These are phyloP conservation scores for Minunthozetes semirufus DNA, from an alignment of 2,888 invertebrate genomes.

Conservation along the genomic window DNA sequence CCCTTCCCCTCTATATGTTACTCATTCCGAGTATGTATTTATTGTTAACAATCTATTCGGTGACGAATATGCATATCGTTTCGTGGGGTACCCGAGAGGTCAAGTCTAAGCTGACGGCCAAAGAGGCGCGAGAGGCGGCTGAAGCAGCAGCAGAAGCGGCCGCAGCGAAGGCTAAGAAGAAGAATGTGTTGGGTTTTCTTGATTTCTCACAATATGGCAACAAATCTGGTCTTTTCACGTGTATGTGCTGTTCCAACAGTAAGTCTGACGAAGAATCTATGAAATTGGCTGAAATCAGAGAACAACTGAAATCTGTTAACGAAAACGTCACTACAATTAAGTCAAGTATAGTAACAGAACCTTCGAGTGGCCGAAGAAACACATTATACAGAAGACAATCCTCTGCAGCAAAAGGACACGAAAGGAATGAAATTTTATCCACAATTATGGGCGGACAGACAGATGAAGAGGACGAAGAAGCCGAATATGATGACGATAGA, in stretches of 20 bases:
- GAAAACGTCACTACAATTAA: conserved; percentile 7
- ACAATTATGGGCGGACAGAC: too few species aligned
- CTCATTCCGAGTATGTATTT: conserved; percentile 93
- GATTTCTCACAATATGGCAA: background rate
- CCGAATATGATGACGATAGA: background rate
- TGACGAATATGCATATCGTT: conserved; percentile 86
- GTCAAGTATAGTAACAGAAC: background rate
- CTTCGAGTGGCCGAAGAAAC: background rate
- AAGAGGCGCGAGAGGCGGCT: conserved; percentile 14
- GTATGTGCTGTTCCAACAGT: conserved; percentile 34
- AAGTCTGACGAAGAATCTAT: conserved; percentile 8
- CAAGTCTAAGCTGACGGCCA: conserved; percentile 46
- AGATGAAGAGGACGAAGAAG: conserved; percentile 1
- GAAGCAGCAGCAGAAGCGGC: conserved; percentile 6
- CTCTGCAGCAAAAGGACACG: too few species aligned
- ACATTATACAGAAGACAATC: background rate
- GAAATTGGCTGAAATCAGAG: background rate
- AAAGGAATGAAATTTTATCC: too few species aligned
- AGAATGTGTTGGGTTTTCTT: conserved; percentile 17
- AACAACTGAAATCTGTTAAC: conserved; percentile 1
- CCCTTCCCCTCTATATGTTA: conserved; percentile 72
- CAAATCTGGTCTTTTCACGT: conserved; percentile 30
- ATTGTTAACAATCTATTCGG: conserved; percentile 79
- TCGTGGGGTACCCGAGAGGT: conserved; percentile 90
- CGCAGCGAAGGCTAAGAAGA: conserved; percentile 14